Evolutionary conservation across 2,888 invertebrate genomes (phyloP).

Genomic region (Apodemia mormo): DNA sequence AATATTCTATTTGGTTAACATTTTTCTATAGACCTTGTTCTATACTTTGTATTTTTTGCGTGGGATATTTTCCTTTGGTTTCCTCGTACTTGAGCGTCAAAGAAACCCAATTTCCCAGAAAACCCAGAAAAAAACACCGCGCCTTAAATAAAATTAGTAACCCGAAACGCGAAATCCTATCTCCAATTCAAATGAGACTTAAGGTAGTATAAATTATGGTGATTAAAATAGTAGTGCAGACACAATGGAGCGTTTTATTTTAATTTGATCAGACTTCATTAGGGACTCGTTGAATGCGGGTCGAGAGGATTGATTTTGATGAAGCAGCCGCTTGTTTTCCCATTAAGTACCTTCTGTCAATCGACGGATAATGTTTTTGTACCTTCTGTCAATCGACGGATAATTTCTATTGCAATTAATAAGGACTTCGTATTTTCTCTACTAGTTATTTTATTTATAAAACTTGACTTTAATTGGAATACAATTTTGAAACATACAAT

Average conservation of each 20-base stretch:
- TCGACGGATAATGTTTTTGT: slow-evolving; percentile 8
- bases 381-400: slow-evolving; percentile 8
- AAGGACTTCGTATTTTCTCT: not conserved
- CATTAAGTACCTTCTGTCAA: slow-evolving; percentile 13
- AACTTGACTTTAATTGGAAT: not conserved
- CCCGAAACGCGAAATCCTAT: not conserved
- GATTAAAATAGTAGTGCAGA: slow-evolving; percentile 9
- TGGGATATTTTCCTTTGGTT: too few relatives aligned
- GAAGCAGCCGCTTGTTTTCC: slow-evolving; percentile 7
- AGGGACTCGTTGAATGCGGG: not conserved
- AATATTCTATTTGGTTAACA: too few relatives aligned
- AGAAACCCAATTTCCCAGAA: too few relatives aligned
- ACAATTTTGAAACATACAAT: too few relatives aligned
- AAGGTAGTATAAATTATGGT: not conserved
- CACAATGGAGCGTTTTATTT: slow-evolving; percentile 22
- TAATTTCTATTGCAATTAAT: not conserved
- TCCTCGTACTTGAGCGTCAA: too few relatives aligned
- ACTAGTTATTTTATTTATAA: not conserved
- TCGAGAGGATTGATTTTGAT: slow-evolving; percentile 14
- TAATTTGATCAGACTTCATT: slow-evolving; percentile 22
- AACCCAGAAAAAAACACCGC: too few relatives aligned
- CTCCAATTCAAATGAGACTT: not conserved
- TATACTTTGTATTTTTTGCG: too few relatives aligned
- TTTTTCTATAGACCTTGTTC: too few relatives aligned
- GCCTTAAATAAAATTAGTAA: not conserved